phyloP scores from a whole-genome alignment of 2,797 vertebrate species.

The Margarornis squamiger region DNA sequence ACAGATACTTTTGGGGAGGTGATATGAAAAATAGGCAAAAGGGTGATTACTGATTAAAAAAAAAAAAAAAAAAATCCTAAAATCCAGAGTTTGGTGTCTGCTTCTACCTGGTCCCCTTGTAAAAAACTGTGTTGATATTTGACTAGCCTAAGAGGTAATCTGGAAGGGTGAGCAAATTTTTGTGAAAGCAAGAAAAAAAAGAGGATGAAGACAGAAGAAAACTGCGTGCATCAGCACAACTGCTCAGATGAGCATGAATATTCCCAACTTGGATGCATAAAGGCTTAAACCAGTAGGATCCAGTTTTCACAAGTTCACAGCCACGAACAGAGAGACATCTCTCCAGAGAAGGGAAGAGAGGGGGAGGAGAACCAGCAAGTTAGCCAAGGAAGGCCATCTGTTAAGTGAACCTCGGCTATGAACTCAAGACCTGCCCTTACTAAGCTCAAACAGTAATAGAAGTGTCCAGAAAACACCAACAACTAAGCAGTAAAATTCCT shows the following conservation, averaged over 20 bases:
- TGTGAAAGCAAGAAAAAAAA: not conserved
- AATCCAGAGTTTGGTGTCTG: not conserved
- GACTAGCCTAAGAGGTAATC: not conserved
- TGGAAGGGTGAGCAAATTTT: not conserved
- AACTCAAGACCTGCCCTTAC: slow-evolving; percentile 30
- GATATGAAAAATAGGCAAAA: not conserved
- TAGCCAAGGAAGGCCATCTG: slow-evolving; percentile 61
- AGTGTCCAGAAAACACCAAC: slow-evolving; percentile 27
- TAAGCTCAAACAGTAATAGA: not conserved
- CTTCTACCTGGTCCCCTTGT: not conserved
- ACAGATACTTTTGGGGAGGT: not conserved
- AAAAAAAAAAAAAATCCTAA: not conserved
- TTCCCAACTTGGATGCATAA: not conserved
- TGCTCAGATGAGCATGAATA: not conserved
- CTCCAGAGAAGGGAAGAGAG: slow-evolving; percentile 29
- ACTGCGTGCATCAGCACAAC: not conserved
- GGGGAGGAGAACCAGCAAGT: slow-evolving; percentile 24
- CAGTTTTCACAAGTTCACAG: slow-evolving; percentile 55
- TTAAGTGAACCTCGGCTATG: slow-evolving; percentile 40
- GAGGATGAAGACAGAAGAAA: not conserved
- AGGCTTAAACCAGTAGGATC: slow-evolving; percentile 24
- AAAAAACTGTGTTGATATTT: not conserved
- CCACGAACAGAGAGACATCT: not conserved
- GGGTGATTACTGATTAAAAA: not conserved
- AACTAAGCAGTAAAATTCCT: not conserved